A percentile compares a stretch with the other conserved stretches of the same genome.
Evolutionary conservation across 2,113 vertebrate genomes (phyloP).

Genomic region (Dermatemys mawii): DNA sequence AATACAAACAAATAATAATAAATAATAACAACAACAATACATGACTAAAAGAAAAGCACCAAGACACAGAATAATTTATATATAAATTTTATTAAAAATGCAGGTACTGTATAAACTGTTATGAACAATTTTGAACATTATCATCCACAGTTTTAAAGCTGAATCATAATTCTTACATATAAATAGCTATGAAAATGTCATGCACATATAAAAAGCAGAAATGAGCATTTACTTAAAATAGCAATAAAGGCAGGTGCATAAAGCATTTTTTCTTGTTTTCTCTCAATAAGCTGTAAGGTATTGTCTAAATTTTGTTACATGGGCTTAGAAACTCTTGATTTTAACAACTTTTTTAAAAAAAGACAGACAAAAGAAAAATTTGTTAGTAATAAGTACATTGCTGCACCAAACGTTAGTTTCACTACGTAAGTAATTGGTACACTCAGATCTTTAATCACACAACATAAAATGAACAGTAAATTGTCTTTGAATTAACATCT

Average conservation of each 20-base stretch:
- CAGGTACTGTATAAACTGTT: background rate
- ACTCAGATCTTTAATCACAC: background rate
- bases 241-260: background rate
- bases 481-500: background rate
- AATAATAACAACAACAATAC: background rate
- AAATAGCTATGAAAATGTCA: background rate
- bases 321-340: background rate
- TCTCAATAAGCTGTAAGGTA: background rate
- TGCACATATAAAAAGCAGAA: background rate
- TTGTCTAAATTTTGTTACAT: background rate
- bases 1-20: background rate
- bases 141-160: background rate
- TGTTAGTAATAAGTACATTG: background rate
- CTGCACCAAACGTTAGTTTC: accelerated
- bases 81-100: conserved; percentile 45
- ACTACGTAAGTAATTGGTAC: background rate
- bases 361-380: background rate
- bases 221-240: accelerated
- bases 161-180: conserved; percentile 6
- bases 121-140: background rate
- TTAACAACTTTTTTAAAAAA: background rate
- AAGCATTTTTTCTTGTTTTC: background rate
- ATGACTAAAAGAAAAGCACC: background rate
- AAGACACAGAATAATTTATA: background rate
- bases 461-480: background rate